Percentiles rank a stretch among this genome's conserved stretches.
Conservation (phyloP, 1,140 invertebrate species). For the Semibalanus balanoides region DNA sequence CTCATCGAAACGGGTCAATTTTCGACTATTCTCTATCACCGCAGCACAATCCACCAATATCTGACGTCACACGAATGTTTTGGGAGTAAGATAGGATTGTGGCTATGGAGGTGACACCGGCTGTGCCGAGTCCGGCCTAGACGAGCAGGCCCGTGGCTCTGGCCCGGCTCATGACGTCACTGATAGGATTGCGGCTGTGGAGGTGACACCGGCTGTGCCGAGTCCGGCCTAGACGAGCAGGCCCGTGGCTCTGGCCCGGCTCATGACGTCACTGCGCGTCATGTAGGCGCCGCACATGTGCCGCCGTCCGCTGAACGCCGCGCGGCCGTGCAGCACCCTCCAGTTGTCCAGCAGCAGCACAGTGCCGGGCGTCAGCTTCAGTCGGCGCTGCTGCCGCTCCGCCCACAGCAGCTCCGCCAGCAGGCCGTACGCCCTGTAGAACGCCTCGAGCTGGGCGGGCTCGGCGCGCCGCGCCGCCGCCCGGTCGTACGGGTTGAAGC, state of each 20-base stretch:
- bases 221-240: background rate
- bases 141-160: background rate
- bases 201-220: no score
- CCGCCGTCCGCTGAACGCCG: slow-evolving; percentile 25
- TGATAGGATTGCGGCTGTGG: no score
- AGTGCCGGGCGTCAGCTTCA: slow-evolving; percentile 22
- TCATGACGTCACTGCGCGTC: slow-evolving; percentile 15
- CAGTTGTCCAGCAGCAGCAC: slow-evolving; percentile 36
- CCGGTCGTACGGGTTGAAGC: slow-evolving; percentile 8
- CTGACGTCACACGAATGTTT: no score
- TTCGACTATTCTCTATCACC: no score
- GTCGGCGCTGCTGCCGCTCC: no score
- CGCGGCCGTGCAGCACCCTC: slow-evolving; percentile 33
- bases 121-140: no score
- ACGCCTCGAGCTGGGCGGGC: slow-evolving; percentile 14
- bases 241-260: slow-evolving; percentile 6
- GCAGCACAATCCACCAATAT: no score
- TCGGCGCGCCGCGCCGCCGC: slow-evolving; percentile 9
- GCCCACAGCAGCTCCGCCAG: no score
- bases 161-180: slow-evolving; percentile 16
- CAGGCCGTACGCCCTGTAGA: background rate
- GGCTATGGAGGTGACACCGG: no score
- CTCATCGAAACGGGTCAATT: no score
- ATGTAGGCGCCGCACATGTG: slow-evolving; percentile 19
- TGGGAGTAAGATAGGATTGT: no score